Evolutionary conservation across 2,113 vertebrate species (phyloP).

Genomic region (Hippotragus niger): DNA sequence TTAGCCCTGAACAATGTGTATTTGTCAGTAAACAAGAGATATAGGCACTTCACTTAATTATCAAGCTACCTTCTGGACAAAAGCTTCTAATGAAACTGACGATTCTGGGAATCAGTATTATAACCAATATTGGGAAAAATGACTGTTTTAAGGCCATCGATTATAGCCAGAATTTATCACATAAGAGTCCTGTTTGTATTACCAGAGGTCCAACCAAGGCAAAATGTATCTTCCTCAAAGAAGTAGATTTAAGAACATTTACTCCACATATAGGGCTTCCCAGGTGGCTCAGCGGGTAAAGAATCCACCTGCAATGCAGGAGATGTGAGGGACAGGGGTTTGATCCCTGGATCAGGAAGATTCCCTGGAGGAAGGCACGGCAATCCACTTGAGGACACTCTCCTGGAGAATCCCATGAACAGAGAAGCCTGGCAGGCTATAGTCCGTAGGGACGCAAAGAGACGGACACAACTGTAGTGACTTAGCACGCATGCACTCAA

Average conservation of each 20-base stretch:
- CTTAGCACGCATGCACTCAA: background rate
- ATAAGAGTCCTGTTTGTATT: background rate
- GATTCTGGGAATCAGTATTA: background rate
- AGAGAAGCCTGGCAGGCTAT: background rate
- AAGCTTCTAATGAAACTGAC: background rate
- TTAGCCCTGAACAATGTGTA: background rate
- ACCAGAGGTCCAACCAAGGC: background rate
- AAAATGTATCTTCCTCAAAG: background rate
- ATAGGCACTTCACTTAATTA: background rate
- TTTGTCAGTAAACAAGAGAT: background rate
- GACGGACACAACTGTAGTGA: background rate
- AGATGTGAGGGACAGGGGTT: background rate
- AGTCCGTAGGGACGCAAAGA: background rate
- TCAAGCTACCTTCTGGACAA: background rate
- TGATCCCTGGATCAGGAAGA: background rate
- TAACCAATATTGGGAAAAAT: background rate
- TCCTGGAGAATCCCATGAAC: background rate
- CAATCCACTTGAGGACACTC: background rate
- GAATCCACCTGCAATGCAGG: background rate
- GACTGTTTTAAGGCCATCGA: background rate
- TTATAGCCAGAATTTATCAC: background rate
- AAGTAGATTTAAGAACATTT: background rate
- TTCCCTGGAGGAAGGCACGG: background rate
- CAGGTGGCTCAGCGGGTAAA: background rate
- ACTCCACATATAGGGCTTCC: background rate